Percentiles rank a stretch among this genome's conserved stretches.
Evolutionary conservation across 2,797 vertebrate genomes (phyloP).

Genomic region (Tarsius wallacei): DNA sequence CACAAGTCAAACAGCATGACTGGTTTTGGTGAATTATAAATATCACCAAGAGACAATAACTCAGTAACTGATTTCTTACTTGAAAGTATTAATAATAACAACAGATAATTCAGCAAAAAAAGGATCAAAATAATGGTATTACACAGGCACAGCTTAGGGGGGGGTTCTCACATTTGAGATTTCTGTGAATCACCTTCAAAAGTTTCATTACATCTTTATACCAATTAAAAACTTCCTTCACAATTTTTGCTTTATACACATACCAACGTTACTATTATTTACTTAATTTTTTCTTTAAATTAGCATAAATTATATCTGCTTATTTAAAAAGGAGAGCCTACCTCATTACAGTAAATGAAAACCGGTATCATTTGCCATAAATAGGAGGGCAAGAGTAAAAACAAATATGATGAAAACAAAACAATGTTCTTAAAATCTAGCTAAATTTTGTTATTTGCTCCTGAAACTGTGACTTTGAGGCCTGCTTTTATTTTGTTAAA

Average conservation of each 20-base stretch:
- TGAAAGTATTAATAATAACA: constrained; percentile 13
- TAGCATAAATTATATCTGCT: constrained; percentile 7
- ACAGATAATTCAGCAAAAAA: neutral
- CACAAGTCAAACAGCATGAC: neutral
- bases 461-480: constrained; percentile 26
- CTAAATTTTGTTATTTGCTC: constrained; percentile 28
- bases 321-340: constrained; percentile 54
- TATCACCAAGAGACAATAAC: constrained; percentile 35
- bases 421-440: constrained; percentile 44
- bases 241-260: neutral
- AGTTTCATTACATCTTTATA: neutral
- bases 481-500: constrained; percentile 41
- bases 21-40: constrained; percentile 31
- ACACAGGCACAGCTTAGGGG: neutral
- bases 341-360: constrained; percentile 29
- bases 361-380: constrained; percentile 53
- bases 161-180: neutral
- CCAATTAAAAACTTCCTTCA: neutral
- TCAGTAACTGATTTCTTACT: neutral
- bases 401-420: constrained; percentile 66
- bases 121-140: neutral
- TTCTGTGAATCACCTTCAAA: neutral
- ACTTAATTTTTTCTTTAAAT: constrained; percentile 47
- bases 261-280: constrained; percentile 28
- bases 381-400: constrained; percentile 52